These are phyloP conservation scores for Xylocampa areola DNA, from an alignment of 2,888 invertebrate genomes.

Conservation along the genomic window DNA sequence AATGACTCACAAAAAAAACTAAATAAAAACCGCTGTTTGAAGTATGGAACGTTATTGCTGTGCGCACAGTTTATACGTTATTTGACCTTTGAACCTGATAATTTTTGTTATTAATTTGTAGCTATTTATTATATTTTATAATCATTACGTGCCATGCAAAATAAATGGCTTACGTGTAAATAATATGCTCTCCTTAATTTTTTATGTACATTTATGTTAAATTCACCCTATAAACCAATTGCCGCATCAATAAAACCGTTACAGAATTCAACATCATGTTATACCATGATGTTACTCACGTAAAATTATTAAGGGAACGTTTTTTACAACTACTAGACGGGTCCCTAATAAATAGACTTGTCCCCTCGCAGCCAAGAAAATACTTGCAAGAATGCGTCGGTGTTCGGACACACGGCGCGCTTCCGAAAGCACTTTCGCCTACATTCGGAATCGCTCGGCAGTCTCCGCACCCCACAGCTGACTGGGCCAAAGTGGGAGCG, in stretches of 20 bases:
- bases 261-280: constrained; percentile 5
- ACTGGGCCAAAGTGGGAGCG: constrained; percentile 77
- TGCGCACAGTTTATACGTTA: constrained; percentile 11
- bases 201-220: constrained; percentile 2
- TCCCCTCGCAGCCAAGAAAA: constrained; percentile 64
- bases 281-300: constrained; percentile 19
- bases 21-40: constrained; percentile 28
- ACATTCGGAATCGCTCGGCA: constrained; percentile 79
- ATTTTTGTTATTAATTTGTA: constrained; percentile 9
- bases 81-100: constrained; percentile 46
- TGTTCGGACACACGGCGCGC: constrained; percentile 69
- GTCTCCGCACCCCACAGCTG: constrained; percentile 87
- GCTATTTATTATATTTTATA: constrained; percentile 4
- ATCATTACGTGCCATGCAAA: neutral
- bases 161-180: constrained; percentile 5
- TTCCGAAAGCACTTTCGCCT: constrained; percentile 86
- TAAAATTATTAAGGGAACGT: constrained; percentile 18
- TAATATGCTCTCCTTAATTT: constrained; percentile 2
- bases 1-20: constrained; percentile 48
- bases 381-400: constrained; percentile 74
- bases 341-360: constrained; percentile 62
- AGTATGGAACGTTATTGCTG: constrained; percentile 23
- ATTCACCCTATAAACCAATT: too few relatives aligned
- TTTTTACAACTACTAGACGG: constrained; percentile 43
- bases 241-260: too few relatives aligned